Base-by-base conservation (phyloP, 2,888 invertebrate species). In the Drosophila fungiperda region DNA sequence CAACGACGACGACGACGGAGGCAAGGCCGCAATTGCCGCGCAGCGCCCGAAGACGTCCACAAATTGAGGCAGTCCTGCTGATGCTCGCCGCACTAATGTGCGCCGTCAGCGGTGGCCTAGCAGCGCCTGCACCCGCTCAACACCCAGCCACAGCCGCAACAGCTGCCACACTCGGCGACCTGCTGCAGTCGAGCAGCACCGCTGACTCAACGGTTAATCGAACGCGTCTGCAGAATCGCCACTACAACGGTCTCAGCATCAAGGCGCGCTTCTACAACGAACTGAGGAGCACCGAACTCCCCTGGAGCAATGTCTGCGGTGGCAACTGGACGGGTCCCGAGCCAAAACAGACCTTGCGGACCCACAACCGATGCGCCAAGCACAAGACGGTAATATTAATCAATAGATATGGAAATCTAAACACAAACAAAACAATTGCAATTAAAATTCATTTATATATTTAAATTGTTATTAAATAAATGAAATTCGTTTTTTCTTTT, bases 271-370 rank as follows among this genome's bases (percentile, higher is more conserved):
- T 91, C 59, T 80, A 76, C 32, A 69, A 64, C 55, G 82, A 68
- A 15, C 71, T 84, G 7, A 76, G 62, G 69, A 66, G 61, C 32
- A 45, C 76, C 29, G 68, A 32, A 3, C 59, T 87, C 49, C 81
- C 80, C 20, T 91, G 91, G 92, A 76, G 71, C 68, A 91, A 91
- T 53, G 73, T 80, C n/a, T 91, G 91, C 68, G 77, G 82, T 3
- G 91, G 91, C 50, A 71, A 73, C 33, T 90, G 74, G 68, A 68
- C 40, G 20, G 77, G 60, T 0, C 29, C 29, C 12, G 63, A 36
- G 0, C 2, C 35, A 23, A 12, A 2, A 2, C 54, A 11, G 3
- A 2, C 1, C 54, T 1, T 29, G 15, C 53, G 55, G 35, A 32
- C 64, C 9, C 42, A 55, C 1, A 79, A 73, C 3, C 83, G 76